Base-by-base conservation (phyloP, 2,113 vertebrate genomes). In the Bambusicola thoracicus region DNA sequence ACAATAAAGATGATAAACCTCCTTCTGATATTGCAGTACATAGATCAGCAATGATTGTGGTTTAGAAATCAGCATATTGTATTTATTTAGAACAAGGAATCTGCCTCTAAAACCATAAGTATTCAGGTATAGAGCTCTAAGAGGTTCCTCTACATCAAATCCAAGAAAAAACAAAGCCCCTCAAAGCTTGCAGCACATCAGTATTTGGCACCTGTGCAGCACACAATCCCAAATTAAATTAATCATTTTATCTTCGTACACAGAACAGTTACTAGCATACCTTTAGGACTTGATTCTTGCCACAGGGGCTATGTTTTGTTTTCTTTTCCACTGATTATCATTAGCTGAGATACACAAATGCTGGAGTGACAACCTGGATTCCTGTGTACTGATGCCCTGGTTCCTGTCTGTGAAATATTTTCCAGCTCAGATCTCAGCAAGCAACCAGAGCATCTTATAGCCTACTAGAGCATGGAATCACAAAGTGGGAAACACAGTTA, bases 121-220 rank as follows among this genome's bases (percentile, higher is more conserved):
- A 46, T n/a, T 68, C 10, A 51, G 15, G 8, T 56, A 27, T 22
- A 55, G 18, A 32, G 4, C 83, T 92, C 32, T 79, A 20, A 65
- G 21, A 43, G 10, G 24, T 25, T 72, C 14, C 56, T 76, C 43
- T 65, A 68, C 81, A 72, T 6, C 21, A 75, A 66, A n/a, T 18
- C 3, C 8, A 0, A 9, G 24, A 19, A 3, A 2, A 0, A 1
- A 8, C 11, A 7, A 76, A 72, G 7, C 11, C 15, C 13, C 73
- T 73, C 75, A 82, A 76, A 66, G 2, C 24, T 58, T 69, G 24
- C 7, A 76, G 25, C 15, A 16, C 18, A 30, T 43, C 2, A 1
- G 10, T 79, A 18, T 8, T 48, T 13, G 40, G 16, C 13, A 73
- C 4, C 15, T 62, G 8, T 56, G 20, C 2, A 41, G 86, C 53